Conservation (phyloP, 2,797 vertebrate genomes). For the Glossophaga mutica region DNA sequence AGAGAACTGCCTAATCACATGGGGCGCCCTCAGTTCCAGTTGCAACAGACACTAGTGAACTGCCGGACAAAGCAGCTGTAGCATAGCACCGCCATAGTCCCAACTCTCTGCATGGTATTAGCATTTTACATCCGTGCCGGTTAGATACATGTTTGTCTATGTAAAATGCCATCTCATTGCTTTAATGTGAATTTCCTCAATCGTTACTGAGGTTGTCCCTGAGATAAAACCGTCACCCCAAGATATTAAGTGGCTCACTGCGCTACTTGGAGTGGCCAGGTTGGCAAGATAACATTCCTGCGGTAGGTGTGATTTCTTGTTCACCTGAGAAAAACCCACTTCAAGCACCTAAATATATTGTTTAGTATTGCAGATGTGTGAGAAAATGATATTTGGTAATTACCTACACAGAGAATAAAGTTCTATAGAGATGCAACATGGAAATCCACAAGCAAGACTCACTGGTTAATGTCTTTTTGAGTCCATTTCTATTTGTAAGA, state of each 20-base stretch:
- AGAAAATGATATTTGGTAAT: background rate
- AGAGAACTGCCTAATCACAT: background rate
- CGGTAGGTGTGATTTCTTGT: background rate
- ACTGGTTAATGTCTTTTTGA: background rate
- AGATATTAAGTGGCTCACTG: background rate
- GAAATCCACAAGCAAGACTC: background rate
- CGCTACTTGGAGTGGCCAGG: no score
- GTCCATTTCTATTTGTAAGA: background rate
- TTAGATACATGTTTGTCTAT: background rate
- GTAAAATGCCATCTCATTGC: background rate
- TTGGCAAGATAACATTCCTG: background rate
- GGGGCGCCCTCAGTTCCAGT: background rate
- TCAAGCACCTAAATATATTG: background rate
- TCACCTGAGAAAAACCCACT: background rate
- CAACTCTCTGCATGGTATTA: background rate
- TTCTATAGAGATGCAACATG: background rate
- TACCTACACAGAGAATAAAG: background rate
- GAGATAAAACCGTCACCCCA: background rate
- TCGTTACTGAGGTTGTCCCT: background rate
- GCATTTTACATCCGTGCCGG: background rate
- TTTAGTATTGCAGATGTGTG: background rate
- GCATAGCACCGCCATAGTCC: background rate
- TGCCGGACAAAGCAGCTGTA: background rate
- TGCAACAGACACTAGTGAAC: background rate
- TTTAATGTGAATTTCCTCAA: background rate